Conservation (phyloP, 2,888 invertebrate species). For the Cotesia congregata region DNA sequence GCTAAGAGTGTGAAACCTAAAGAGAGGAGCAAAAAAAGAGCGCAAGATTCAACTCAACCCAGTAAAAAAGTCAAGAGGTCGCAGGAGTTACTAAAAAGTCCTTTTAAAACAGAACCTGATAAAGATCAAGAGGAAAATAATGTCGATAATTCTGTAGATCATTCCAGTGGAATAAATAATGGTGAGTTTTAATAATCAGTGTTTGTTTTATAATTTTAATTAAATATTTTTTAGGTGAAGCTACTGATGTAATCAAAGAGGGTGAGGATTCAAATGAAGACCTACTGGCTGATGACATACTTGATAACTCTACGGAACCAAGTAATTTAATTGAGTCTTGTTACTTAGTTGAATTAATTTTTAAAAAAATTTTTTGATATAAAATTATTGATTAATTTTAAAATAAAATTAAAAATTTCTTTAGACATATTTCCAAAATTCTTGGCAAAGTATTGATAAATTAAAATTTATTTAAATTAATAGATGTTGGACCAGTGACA, state of each 20-base stretch:
- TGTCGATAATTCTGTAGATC: conserved; percentile 28
- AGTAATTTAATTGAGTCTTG: not conserved
- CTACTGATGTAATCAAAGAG: conserved; percentile 39
- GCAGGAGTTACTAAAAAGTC: not conserved
- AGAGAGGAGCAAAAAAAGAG: not conserved
- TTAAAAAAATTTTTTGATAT: not conserved
- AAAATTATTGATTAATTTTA: no score
- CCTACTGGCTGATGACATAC: conserved; percentile 18
- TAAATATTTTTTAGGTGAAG: conserved; percentile 34
- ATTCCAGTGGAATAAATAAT: conserved; percentile 28
- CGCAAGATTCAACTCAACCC: not conserved
- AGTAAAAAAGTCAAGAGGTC: conserved; percentile 12
- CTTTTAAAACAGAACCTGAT: conserved; percentile 14
- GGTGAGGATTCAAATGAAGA: conserved; percentile 28
- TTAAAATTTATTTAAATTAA: not conserved
- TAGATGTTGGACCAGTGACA: conserved; percentile 58
- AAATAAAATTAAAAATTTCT: no score
- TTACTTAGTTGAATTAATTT: not conserved
- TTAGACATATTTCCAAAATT: no score
- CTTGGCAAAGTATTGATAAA: no score
- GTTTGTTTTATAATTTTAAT: not conserved
- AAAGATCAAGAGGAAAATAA: conserved; percentile 16
- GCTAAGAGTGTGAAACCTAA: not conserved
- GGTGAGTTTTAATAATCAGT: conserved; percentile 4
- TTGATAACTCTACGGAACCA: not conserved